Evolutionary conservation across 2,113 vertebrate species (phyloP), one percentile per base, ranked within the genome.

Genomic region (Hystrix cristata): DNA sequence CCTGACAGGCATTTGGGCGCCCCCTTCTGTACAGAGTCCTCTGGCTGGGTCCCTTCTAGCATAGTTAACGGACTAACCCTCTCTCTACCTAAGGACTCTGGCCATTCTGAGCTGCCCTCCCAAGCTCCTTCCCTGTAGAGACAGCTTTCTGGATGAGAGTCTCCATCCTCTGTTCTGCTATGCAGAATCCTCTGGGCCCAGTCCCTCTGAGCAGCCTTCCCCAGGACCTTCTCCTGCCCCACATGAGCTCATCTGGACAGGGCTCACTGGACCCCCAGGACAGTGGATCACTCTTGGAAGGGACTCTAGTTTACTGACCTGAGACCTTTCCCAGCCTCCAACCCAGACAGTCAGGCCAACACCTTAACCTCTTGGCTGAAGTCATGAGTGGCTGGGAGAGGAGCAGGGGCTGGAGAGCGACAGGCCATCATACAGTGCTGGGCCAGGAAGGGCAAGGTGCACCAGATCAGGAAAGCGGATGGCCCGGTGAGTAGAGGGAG

Each of bases 1-100:
- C 72, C 96, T 69, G 59, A 65, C 95, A 92, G 93, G 93, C 21
- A 0, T 78, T 55, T 29, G 90, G 92, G 96, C 53, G 34, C 95
- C 92, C 95, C 82, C 95, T 94, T 94, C 95, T 0, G 89, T 81
- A 84, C 92, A 27, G 69, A n/a, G 19, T 57, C 80, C 80, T 92
- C 46, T 48, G 6, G 3, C 67, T 34, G 19, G 64, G 82, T 76
- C 87, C 38, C 79, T 48, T n/a, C 1, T 38, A 53, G 43, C 2
- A 0, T 27, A 10, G 62, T 0, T 21, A 23, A 0, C 1, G 4
- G 34, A 12, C 86, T 21, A 46, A 81, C 51, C 79, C 31, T 76
- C 27, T 31, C 67, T 16, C 31, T 79, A 69, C 43, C 38, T 34
- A 53, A 25, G 27, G 25, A 34, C 53, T 53, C 27, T 3, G 1